Conservation (phyloP, 2,113 vertebrate species). For the Coreoperca whiteheadi region DNA sequence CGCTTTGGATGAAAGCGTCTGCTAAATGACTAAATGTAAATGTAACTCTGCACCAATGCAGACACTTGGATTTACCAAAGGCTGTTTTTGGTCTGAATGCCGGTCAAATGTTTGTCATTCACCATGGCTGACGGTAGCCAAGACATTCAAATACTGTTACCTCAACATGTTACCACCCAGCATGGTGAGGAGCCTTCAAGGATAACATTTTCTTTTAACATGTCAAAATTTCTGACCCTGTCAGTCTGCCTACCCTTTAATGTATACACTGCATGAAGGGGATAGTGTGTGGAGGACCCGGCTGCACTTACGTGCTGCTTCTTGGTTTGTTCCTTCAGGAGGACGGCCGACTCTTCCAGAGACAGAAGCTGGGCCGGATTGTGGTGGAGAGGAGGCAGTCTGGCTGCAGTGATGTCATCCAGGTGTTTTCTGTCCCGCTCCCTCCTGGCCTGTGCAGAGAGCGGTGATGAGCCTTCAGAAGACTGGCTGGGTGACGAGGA, state of each 20-base stretch:
- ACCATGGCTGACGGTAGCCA: neutral
- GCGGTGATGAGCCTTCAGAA: conserved; percentile 62
- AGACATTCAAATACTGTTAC: neutral
- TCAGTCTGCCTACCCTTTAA: neutral
- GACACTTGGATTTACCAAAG: neutral
- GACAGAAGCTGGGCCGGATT: conserved; percentile 87
- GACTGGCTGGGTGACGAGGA: conserved; percentile 78
- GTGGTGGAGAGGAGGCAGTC: conserved; percentile 88
- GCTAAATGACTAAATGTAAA: no score
- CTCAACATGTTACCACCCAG: neutral
- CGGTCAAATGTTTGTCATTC: neutral
- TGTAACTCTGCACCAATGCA: neutral
- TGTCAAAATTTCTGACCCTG: neutral
- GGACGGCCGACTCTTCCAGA: conserved; percentile 88
- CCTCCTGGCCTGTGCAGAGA: conserved; percentile 83
- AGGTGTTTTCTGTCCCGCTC: conserved; percentile 89
- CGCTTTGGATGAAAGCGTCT: no score
- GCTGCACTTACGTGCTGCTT: conserved; percentile 86
- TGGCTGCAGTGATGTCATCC: conserved; percentile 93
- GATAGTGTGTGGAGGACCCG: neutral
- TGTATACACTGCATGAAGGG: neutral
- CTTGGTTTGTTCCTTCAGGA: conserved; percentile 88
- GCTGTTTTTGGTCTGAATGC: neutral
- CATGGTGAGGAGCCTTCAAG: neutral
- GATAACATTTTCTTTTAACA: no score